phyloP scores from a whole-genome alignment of 1,140 invertebrate species.

The Bombus vancouverensis region DNA sequence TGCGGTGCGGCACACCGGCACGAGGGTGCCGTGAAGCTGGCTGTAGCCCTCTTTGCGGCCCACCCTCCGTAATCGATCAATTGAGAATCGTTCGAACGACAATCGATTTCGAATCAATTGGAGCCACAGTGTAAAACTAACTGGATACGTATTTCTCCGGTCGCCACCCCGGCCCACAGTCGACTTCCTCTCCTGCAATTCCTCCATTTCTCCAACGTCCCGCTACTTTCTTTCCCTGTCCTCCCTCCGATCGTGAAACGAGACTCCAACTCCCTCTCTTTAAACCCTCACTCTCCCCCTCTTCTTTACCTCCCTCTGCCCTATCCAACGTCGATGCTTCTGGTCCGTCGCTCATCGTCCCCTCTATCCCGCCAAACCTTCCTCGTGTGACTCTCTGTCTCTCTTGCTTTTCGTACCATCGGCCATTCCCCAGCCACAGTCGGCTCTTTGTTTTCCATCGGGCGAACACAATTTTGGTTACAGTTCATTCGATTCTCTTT shows the following conservation, averaged over 20 bases:
- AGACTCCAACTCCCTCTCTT: constrained; percentile 17
- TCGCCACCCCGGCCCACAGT: constrained; percentile 63
- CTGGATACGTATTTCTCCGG: constrained; percentile 80
- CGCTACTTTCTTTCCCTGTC: constrained; percentile 22
- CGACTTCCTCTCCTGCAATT: constrained; percentile 60
- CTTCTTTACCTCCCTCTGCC: neutral
- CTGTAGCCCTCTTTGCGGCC: constrained; percentile 46
- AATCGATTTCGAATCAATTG: constrained; percentile 81
- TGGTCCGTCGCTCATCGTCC: neutral
- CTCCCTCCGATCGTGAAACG: constrained; percentile 27
- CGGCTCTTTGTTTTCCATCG: constrained; percentile 74
- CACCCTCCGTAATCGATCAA: constrained; percentile 77
- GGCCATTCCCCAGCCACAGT: constrained; percentile 34
- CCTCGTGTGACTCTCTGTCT: constrained; percentile 31
- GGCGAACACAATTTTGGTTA: constrained; percentile 76
- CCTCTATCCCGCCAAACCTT: neutral
- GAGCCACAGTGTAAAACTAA: constrained; percentile 80
- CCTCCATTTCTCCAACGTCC: constrained; percentile 34
- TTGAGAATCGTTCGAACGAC: constrained; percentile 80
- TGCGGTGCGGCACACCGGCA: neutral
- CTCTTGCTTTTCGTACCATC: constrained; percentile 29
- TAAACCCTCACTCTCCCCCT: neutral
- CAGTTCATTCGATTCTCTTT: constrained; percentile 75
- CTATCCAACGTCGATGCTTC: neutral
- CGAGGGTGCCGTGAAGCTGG: constrained; percentile 35